Percentiles rank a stretch among this genome's conserved stretches.
Evolutionary conservation across 2,888 invertebrate genomes (phyloP).

Genomic region (Panzeria rudis): DNA sequence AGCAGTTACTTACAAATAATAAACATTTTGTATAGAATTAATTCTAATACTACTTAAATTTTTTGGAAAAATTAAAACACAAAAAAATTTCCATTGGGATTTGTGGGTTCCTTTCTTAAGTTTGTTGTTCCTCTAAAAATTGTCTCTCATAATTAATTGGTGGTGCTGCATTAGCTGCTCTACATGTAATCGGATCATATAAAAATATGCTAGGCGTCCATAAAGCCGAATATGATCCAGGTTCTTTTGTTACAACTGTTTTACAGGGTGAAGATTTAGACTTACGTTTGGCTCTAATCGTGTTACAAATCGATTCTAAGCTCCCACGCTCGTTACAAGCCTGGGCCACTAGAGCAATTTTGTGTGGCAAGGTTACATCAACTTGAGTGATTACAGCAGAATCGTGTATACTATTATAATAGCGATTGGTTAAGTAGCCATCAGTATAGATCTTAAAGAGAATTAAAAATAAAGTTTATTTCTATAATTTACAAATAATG

Average conservation of each 20-base stretch:
- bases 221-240: slow-evolving; percentile 32
- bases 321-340: slow-evolving; percentile 69
- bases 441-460: slow-evolving; percentile 80
- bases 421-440: slow-evolving; percentile 80
- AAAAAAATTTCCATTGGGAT: slow-evolving; percentile 30
- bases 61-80: background rate
- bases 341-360: slow-evolving; percentile 79
- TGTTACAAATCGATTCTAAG: slow-evolving; percentile 49
- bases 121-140: slow-evolving; percentile 25
- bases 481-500: background rate
- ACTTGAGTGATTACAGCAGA: slow-evolving; percentile 80
- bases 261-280: slow-evolving; percentile 70
- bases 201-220: slow-evolving; percentile 79
- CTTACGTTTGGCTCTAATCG: slow-evolving; percentile 36
- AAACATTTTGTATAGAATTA: slow-evolving; percentile 29
- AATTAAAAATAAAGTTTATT: background rate
- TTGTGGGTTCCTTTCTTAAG: background rate
- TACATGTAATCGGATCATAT: slow-evolving; percentile 75
- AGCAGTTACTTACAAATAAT: slow-evolving; percentile 62
- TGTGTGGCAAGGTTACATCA: slow-evolving; percentile 78
- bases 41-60: background rate
- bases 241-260: slow-evolving; percentile 72
- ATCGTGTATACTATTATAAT: slow-evolving; percentile 78
- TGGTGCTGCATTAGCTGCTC: background rate
- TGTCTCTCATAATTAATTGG: slow-evolving; percentile 23